These are phyloP conservation scores for Columba janthina DNA, from an alignment of 2,113 vertebrate genomes.

Conservation along the genomic window DNA sequence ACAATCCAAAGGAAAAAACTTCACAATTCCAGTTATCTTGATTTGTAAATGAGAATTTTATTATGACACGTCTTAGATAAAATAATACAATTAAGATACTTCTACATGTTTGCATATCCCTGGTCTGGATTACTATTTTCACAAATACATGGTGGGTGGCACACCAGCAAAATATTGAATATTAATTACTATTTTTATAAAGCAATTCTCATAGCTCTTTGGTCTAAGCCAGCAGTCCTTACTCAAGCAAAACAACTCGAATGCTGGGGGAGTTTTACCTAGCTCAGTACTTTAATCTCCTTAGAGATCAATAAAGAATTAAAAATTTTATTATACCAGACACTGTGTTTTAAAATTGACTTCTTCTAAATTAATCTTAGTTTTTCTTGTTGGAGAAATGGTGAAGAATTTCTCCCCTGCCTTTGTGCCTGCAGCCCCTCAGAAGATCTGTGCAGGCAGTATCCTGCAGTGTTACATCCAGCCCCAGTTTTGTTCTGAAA, in stretches of 20 bases:
- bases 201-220: conserved; percentile 26
- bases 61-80: neutral
- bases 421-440: neutral
- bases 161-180: conserved; percentile 24
- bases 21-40: neutral
- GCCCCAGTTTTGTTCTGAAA: neutral
- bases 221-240: conserved; percentile 18
- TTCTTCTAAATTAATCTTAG: conserved; percentile 19
- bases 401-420: neutral
- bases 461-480: neutral
- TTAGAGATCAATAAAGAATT: conserved; percentile 58
- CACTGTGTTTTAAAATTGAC: conserved; percentile 38
- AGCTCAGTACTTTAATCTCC: conserved; percentile 28
- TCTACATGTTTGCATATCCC: neutral
- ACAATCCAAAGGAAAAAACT: neutral
- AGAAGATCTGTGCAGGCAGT: conserved; percentile 13
- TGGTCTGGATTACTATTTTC: neutral
- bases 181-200: conserved; percentile 39
- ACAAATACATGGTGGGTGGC: neutral
- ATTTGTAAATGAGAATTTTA: neutral
- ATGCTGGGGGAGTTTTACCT: conserved; percentile 44
- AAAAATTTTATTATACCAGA: conserved; percentile 7
- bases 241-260: conserved; percentile 39
- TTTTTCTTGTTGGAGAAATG: neutral
- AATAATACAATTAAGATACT: neutral